phyloP scores from a whole-genome alignment of 2,113 vertebrate species.

The Spermophilus dauricus region DNA sequence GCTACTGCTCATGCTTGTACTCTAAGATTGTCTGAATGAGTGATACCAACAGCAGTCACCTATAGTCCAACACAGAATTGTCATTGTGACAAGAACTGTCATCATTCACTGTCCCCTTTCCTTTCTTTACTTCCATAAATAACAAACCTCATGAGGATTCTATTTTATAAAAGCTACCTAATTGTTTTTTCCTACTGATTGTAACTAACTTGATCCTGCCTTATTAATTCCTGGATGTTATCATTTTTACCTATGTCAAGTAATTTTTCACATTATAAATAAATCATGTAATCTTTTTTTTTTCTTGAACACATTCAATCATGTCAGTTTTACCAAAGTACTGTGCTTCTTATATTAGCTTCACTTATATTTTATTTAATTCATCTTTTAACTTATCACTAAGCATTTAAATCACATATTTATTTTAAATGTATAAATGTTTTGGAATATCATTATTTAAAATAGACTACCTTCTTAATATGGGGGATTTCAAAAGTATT shows the following conservation, averaged over 20 bases:
- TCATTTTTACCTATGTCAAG: neutral
- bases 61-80: neutral
- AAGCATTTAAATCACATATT: neutral
- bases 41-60: neutral
- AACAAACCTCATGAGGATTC: neutral
- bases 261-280: neutral
- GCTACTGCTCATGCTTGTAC: neutral
- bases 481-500: conserved; percentile 1
- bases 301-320: neutral
- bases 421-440: neutral
- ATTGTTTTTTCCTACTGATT: neutral
- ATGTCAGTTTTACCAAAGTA: neutral
- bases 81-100: neutral
- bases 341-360: neutral
- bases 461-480: neutral
- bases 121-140: neutral
- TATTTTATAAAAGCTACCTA: neutral
- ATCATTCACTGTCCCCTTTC: neutral
- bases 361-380: neutral
- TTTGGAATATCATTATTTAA: neutral
- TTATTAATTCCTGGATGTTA: neutral
- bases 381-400: neutral
- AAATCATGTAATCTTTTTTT: neutral
- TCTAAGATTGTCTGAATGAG: neutral
- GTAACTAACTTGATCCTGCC: neutral